Conservation (phyloP, 2,888 invertebrate genomes). For the Tenthredo livida region DNA sequence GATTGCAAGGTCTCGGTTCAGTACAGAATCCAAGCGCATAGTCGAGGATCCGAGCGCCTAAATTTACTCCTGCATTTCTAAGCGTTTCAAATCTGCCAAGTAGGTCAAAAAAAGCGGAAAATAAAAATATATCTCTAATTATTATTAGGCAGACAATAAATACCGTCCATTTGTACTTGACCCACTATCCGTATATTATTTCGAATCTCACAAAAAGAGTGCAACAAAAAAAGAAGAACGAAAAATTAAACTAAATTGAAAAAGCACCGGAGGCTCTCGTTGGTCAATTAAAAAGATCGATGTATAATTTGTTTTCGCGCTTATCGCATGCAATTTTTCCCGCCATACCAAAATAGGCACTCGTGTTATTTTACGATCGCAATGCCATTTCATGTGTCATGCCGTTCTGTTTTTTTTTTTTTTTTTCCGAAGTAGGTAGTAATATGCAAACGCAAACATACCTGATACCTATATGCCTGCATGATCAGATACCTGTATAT, state of each 20-base stretch:
- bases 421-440: not conserved
- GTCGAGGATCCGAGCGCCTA: not conserved
- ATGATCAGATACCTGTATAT: too few relatives aligned
- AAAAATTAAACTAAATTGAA: not conserved
- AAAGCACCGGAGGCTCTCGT: not conserved
- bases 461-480: too few relatives aligned
- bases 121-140: not conserved
- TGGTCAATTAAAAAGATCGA: not conserved
- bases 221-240: not conserved
- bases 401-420: not conserved
- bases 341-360: not conserved
- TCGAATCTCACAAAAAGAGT: not conserved
- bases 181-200: not conserved
- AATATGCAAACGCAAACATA: too few relatives aligned
- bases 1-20: slow-evolving; percentile 6
- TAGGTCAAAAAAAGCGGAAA: not conserved
- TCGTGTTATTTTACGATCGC: not conserved
- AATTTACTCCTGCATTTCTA: slow-evolving; percentile 25
- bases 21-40: not conserved
- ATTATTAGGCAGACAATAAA: not conserved
- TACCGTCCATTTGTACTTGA: not conserved
- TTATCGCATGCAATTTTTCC: not conserved
- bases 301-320: too few relatives aligned
- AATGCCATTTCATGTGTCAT: not conserved
- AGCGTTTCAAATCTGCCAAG: not conserved